Evolutionary conservation across 2,797 vertebrate species (phyloP), one percentile per base, ranked within the genome.

Genomic region (Amblyopsis hoosieri): DNA sequence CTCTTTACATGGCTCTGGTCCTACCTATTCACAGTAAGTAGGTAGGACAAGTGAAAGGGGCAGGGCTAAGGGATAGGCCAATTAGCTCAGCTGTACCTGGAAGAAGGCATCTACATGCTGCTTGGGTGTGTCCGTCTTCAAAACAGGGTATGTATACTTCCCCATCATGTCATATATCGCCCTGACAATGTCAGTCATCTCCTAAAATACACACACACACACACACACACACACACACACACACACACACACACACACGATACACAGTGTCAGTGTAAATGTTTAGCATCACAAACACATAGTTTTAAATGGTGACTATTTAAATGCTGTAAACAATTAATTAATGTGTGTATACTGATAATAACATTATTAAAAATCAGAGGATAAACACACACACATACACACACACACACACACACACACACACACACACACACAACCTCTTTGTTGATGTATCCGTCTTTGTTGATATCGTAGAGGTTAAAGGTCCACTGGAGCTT

Each of bases 111-210:
- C 95, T 84, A 99, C 96, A 0, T 99, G 97, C 73, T 97, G 96
- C 73, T 93, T 94, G 17, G 95, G 95, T 6, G 96, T 94, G 29
- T 99, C 96, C 0, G 92, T 95, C 86, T 93, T 98, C 76, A 99
- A 90, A 54, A 93, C 95, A 0, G 97, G 97, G 58, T 96, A 97
- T 0, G 97, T 99, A 85, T 96, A 98, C 66, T 97, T 97, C 33
- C 97, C 97, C 97, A 99, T 99, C 97, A 99, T 99, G 86, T 97
- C 96, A 53, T 99, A 99, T 85, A 99, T 99, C 19, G 97, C 97
- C 81, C 96, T 95, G 73, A 98, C 95, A 0, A 98, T 98, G 83
- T 97, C 96, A 33, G 93, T 98, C 96, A 98, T 99, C 85, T 99
- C 97, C 97, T 99, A 54, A 13, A 57, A 71, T 11, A 66, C 1